Conservation (phyloP, 2,888 invertebrate genomes). For the Drosophila picticornis region DNA sequence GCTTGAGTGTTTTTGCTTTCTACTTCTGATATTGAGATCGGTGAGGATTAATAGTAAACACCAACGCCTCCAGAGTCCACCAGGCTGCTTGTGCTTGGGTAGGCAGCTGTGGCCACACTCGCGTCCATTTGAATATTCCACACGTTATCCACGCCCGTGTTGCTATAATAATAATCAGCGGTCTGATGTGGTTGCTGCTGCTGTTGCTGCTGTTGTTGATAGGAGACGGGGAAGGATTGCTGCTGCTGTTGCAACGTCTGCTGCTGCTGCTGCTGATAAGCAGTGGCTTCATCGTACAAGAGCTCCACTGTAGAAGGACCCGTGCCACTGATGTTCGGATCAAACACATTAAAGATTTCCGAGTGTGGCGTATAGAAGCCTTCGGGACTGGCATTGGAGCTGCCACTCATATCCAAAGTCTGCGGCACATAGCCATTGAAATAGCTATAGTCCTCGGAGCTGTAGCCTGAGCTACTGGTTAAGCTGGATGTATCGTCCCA, state of each 20-base stretch:
- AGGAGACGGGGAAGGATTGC: slow-evolving; percentile 45
- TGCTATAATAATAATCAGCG: slow-evolving; percentile 84
- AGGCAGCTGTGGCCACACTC: slow-evolving; percentile 36
- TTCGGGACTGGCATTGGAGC: slow-evolving; percentile 40
- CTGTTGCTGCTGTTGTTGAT: slow-evolving; percentile 51
- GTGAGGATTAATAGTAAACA: slow-evolving; percentile 67
- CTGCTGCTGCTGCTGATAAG: slow-evolving; percentile 61
- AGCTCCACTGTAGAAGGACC: slow-evolving; percentile 54
- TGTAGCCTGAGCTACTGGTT: slow-evolving; percentile 83
- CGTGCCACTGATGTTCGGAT: slow-evolving; percentile 56
- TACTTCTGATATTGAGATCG: slow-evolving; percentile 32
- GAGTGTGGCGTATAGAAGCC: slow-evolving; percentile 66
- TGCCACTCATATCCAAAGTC: slow-evolving; percentile 50
- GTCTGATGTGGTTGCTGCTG: slow-evolving; percentile 52
- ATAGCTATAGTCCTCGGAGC: slow-evolving; percentile 81
- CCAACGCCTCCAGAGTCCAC: slow-evolving; percentile 46
- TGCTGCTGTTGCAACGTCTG: slow-evolving; percentile 40
- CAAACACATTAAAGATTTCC: slow-evolving; percentile 80
- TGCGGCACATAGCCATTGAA: slow-evolving; percentile 65
- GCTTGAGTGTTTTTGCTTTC: slow-evolving; percentile 61
- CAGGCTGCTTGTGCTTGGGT: slow-evolving; percentile 37
- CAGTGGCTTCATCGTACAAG: slow-evolving; percentile 60
- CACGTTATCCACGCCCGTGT: slow-evolving; percentile 82
- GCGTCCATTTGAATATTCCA: slow-evolving; percentile 84
- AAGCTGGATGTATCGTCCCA: slow-evolving; percentile 85